Evolutionary conservation across 2,888 invertebrate species (phyloP).

Genomic region (Trachelus iudaicus): DNA sequence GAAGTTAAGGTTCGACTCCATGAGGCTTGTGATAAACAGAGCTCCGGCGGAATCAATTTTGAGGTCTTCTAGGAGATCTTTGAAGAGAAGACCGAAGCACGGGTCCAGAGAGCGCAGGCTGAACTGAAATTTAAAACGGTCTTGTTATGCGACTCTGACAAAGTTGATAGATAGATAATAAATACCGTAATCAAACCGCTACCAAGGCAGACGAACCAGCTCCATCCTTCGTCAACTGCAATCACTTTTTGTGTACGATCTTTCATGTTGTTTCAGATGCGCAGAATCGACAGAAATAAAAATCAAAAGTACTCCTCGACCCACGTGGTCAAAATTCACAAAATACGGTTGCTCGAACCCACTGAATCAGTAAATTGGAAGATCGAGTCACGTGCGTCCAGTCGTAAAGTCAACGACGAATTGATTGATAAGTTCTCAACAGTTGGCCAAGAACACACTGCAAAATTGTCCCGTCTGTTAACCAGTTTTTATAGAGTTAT

Average conservation of each 20-base stretch:
- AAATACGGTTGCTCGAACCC: background rate
- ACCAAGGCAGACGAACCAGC: conserved; percentile 87
- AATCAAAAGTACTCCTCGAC: background rate
- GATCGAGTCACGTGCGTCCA: background rate
- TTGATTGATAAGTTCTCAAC: background rate
- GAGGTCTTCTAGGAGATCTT: conserved; percentile 76
- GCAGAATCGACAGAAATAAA: background rate
- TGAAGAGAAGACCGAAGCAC: conserved; percentile 83
- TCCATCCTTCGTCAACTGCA: conserved; percentile 88
- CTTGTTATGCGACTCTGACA: background rate
- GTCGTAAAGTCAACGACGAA: background rate
- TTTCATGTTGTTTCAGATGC: background rate
- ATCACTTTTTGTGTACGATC: conserved; percentile 44
- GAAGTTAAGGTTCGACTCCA: conserved; percentile 83
- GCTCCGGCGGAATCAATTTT: conserved; percentile 81
- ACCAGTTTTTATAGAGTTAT: background rate
- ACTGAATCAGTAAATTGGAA: background rate
- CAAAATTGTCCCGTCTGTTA: background rate
- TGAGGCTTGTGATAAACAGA: conserved; percentile 79
- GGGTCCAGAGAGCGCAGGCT: conserved; percentile 84
- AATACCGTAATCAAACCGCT: conserved; percentile 85
- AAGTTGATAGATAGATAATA: background rate
- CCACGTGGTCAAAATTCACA: background rate
- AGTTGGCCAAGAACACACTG: background rate
- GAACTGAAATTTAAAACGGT: conserved; percentile 69